These are phyloP conservation scores for Cossypha dichroa DNA, from an alignment of 2,797 vertebrate genomes.

Conservation along the genomic window DNA sequence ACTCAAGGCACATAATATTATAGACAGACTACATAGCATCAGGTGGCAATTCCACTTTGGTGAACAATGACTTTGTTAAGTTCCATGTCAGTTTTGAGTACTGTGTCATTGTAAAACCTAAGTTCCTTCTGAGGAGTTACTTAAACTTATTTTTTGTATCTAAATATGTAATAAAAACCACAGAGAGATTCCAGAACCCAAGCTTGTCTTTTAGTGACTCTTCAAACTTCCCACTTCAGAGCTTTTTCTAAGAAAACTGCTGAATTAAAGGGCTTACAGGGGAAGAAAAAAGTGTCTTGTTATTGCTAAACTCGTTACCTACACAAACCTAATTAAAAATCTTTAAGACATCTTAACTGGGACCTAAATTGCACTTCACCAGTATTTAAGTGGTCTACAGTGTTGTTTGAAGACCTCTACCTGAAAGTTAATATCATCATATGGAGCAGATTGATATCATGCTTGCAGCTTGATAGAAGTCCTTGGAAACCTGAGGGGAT, in stretches of 20 bases:
- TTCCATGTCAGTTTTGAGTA: not conserved
- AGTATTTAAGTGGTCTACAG: not conserved
- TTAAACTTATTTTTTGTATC: not conserved
- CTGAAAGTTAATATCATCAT: not conserved
- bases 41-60: not conserved
- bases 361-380: not conserved
- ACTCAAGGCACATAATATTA: not conserved
- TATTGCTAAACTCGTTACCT: conserved; percentile 2
- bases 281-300: not conserved
- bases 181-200: not conserved
- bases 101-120: not conserved
- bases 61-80: not conserved
- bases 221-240: not conserved
- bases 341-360: not conserved
- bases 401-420: not conserved
- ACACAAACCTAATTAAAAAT: conserved; percentile 6
- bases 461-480: not conserved
- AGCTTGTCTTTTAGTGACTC: not conserved
- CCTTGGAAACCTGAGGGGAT: not conserved
- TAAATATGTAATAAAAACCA: not conserved
- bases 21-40: not conserved
- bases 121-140: not conserved
- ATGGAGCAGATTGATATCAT: not conserved
- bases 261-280: not conserved
- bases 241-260: not conserved